Evolutionary conservation across 2,797 vertebrate species (phyloP).

Genomic region (Todus mexicanus): DNA sequence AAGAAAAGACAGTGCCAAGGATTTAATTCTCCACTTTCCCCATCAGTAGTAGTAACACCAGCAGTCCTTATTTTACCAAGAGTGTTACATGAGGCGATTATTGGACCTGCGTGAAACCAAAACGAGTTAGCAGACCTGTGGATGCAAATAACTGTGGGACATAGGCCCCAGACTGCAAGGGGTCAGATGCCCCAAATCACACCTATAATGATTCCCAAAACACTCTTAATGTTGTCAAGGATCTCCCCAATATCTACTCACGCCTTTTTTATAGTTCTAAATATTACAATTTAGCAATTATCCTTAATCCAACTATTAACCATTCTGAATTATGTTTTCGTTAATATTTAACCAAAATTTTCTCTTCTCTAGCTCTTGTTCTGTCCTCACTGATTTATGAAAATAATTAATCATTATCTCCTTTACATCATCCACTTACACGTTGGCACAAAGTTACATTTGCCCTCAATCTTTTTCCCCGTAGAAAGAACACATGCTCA

Average conservation of each 20-base stretch:
- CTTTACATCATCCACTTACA: background rate
- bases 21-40: background rate
- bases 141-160: background rate
- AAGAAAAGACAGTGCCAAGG: background rate
- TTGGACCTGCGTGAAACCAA: background rate
- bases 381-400: background rate
- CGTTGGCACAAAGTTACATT: background rate
- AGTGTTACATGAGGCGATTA: background rate
- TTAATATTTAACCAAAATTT: constrained; percentile 13
- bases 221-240: background rate
- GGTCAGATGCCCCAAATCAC: background rate
- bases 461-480: background rate
- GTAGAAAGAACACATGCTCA: background rate
- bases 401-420: constrained; percentile 16
- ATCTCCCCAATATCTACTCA: background rate
- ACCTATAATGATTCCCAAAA: background rate
- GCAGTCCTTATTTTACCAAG: background rate
- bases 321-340: background rate
- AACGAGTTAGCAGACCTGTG: background rate
- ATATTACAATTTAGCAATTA: background rate
- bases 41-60: background rate
- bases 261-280: background rate
- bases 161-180: accelerated
- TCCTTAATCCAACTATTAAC: background rate
- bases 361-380: background rate